Conservation (phyloP, 2,113 vertebrate genomes). For the Dipodomys stephensi region DNA sequence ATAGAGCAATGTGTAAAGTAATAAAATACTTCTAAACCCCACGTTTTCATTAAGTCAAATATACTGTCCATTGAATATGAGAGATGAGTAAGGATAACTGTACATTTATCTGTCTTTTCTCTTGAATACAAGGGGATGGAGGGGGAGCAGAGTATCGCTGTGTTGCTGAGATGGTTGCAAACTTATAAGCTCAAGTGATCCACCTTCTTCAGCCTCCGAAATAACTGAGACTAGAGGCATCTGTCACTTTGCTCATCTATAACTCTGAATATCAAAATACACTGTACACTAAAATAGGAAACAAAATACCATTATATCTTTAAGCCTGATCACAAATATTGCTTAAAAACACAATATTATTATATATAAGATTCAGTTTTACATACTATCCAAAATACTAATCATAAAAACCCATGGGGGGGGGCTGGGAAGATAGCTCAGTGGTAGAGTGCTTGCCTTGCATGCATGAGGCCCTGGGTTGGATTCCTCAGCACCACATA, state of each 20-base stretch:
- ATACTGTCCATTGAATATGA: not conserved
- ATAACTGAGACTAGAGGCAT: too few relatives aligned
- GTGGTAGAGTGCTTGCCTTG: too few relatives aligned
- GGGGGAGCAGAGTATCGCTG: too few relatives aligned
- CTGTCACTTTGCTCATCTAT: too few relatives aligned
- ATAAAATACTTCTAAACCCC: conserved; percentile 21
- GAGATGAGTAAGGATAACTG: not conserved
- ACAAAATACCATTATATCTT: not conserved
- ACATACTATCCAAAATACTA: not conserved
- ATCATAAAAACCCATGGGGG: not conserved
- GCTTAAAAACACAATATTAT: not conserved
- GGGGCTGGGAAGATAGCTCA: too few relatives aligned
- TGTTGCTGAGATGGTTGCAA: too few relatives aligned
- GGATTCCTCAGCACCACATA: too few relatives aligned
- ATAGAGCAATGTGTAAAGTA: not conserved
- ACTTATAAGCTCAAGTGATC: too few relatives aligned
- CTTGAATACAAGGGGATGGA: too few relatives aligned
- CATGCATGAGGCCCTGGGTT: too few relatives aligned
- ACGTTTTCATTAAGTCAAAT: not conserved
- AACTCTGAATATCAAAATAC: not conserved
- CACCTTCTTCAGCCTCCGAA: too few relatives aligned
- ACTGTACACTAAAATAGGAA: not conserved
- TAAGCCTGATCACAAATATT: not conserved
- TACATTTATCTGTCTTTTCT: not conserved
- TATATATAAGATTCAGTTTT: not conserved